phyloP scores from a whole-genome alignment of 2,888 invertebrate species.

The Netelia fuscicornis region DNA sequence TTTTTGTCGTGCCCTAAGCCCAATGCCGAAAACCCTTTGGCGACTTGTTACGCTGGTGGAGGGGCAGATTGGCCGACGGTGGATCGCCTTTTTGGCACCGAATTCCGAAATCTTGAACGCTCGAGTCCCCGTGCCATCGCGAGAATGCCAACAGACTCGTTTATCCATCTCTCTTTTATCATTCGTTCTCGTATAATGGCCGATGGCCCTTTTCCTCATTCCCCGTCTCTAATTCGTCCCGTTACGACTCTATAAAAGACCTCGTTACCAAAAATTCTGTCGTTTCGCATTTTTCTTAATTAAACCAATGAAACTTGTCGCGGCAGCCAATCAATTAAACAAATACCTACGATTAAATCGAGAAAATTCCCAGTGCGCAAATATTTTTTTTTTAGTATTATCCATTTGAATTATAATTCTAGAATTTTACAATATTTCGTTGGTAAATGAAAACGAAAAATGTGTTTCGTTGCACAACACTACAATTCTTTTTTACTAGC shows the following conservation, averaged over 20 bases:
- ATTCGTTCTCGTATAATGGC: conserved; percentile 24
- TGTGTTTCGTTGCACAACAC: not conserved
- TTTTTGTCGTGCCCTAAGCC: conserved; percentile 17
- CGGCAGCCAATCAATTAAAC: not conserved
- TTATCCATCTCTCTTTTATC: conserved; percentile 36
- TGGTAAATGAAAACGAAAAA: not conserved
- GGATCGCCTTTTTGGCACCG: conserved; percentile 73
- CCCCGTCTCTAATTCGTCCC: conserved; percentile 39
- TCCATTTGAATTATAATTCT: not conserved
- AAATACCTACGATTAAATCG: not conserved
- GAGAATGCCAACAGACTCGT: conserved; percentile 60
- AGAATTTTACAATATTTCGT: not conserved
- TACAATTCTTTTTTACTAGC: not conserved
- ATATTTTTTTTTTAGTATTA: not conserved
- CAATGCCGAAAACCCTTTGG: conserved; percentile 29
- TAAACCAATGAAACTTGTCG: not conserved
- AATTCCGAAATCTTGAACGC: conserved; percentile 74
- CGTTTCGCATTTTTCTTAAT: conserved; percentile 38
- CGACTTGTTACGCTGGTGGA: conserved; percentile 27
- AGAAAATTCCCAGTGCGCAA: not conserved
- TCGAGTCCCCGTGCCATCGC: conserved; percentile 39
- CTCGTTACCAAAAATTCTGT: not conserved
- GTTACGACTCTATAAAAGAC: conserved; percentile 25
- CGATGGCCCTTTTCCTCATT: not conserved
- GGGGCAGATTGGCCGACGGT: conserved; percentile 56